Base-by-base conservation (phyloP, 2,113 vertebrate species). In the Cavia porcellus region DNA sequence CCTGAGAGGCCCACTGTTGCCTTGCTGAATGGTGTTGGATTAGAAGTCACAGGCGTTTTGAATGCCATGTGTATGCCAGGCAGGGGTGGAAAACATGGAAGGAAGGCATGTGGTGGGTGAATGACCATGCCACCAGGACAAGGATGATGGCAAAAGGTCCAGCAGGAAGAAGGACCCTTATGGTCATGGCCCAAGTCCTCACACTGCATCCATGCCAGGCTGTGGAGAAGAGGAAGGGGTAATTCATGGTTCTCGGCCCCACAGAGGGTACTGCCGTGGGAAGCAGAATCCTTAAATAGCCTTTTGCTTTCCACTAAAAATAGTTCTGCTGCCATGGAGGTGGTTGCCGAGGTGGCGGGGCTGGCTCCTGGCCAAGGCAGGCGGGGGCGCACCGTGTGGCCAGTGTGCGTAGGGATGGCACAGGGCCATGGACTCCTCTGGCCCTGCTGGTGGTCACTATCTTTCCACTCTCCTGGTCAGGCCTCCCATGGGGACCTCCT, bases 221-320 rank as follows among this genome's bases (percentile, higher is more conserved):
- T 83, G 72, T 4, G 7, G 93, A 72, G 75, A 92, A 91, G 79
- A 94, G 68, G 86, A 82, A 70, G 87, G 97, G 97, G 85, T 93
- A 88, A 72, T 68, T 55, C 20, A 15, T 32, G 35, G 94, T 95
- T 96, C 57, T 32, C 1, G 20, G 93, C 80, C 92, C 93, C 1
- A 17, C 74, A 10, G 42, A 89, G 97, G 35, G 24, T 83, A 95
- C 95, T 96, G 97, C 95, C 66, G 96, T 97, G 96, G 97, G 97
- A 97, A 97, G 96, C 52, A 3, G 66, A 80, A 52, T 90, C 97
- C 97, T 98, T 97, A 98, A 98, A 98, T 98, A 98, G 97, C 97
- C 97, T 96, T 94, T 97, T 55, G 87, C 96, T 97, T 97, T 83
- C 96, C 96, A 94, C 97, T 98, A 98, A 98, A 98, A 97, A 98